phyloP scores from a whole-genome alignment of 2,888 invertebrate species.

The Xestia xanthographa region DNA sequence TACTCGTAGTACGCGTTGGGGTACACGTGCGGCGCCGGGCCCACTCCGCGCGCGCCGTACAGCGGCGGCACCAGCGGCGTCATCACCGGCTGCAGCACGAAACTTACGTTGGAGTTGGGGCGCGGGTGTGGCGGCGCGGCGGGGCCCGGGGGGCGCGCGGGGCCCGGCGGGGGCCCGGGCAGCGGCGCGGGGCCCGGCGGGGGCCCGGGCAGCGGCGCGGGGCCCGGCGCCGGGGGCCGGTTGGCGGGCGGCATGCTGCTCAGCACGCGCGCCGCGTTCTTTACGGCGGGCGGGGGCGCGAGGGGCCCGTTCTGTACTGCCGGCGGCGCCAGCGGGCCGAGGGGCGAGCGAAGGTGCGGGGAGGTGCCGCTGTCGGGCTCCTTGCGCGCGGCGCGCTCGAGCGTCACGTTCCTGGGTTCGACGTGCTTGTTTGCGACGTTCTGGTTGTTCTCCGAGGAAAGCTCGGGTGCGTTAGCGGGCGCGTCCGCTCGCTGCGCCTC shows the following conservation, averaged over 20 bases:
- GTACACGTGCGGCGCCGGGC: slow-evolving; percentile 76
- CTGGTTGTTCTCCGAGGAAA: slow-evolving; percentile 76
- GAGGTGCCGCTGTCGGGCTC: slow-evolving; percentile 58
- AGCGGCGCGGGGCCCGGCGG: slow-evolving; percentile 45
- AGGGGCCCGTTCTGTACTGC: slow-evolving; percentile 42
- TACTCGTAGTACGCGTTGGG: slow-evolving; percentile 84
- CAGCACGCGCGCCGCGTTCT: slow-evolving; percentile 53
- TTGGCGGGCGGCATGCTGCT: slow-evolving; percentile 55
- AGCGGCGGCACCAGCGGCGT: slow-evolving; percentile 75
- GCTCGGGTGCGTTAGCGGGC: slow-evolving; percentile 53
- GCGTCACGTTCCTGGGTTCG: slow-evolving; percentile 73
- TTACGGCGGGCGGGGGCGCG: slow-evolving; percentile 45
- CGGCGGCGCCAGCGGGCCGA: slow-evolving; percentile 51
- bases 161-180: slow-evolving; percentile 58
- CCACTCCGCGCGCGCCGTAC: slow-evolving; percentile 74
- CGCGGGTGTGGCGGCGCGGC: slow-evolving; percentile 54
- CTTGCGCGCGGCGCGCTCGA: slow-evolving; percentile 68
- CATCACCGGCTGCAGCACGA: slow-evolving; percentile 83
- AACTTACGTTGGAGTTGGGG: slow-evolving; percentile 87
- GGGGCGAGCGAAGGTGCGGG: slow-evolving; percentile 59
- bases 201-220: slow-evolving; percentile 39
- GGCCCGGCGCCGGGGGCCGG: slow-evolving; percentile 65
- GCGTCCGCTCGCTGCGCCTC: slow-evolving; percentile 68
- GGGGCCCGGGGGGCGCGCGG: slow-evolving; percentile 62
- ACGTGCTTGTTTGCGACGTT: slow-evolving; percentile 72